Conservation (phyloP, 2,113 vertebrate species). For the Chamaetylas fuelleborni region DNA sequence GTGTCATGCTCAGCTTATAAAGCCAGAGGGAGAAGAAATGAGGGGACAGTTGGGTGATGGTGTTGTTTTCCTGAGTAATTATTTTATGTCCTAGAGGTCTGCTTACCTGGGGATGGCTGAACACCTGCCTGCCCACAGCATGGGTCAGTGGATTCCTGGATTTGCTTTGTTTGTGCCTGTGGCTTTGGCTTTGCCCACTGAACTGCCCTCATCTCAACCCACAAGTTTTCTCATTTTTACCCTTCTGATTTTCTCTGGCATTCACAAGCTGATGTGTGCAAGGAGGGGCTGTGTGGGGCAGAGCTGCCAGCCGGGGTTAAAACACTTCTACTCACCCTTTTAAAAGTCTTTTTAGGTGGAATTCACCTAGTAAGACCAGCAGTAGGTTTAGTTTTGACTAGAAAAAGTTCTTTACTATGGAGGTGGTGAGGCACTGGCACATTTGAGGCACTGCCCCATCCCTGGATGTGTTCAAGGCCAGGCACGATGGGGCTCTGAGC, state of each 20-base stretch:
- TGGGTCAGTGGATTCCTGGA: not conserved
- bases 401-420: not conserved
- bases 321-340: not conserved
- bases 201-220: not conserved
- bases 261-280: too few relatives aligned
- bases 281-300: accelerated
- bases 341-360: not conserved
- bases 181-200: not conserved
- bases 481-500: not conserved
- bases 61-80: not conserved
- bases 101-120: not conserved
- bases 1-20: too few relatives aligned
- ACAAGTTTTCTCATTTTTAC: not conserved
- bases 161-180: not conserved
- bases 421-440: not conserved
- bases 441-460: not conserved
- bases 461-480: not conserved
- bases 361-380: not conserved
- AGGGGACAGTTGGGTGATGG: too few relatives aligned
- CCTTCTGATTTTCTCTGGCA: accelerated
- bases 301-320: too few relatives aligned
- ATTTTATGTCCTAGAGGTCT: not conserved
- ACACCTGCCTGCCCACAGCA: not conserved
- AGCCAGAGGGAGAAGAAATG: too few relatives aligned
- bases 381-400: not conserved